Evolutionary conservation across 2,797 vertebrate genomes (phyloP).

Genomic region (Erithacus rubecula): DNA sequence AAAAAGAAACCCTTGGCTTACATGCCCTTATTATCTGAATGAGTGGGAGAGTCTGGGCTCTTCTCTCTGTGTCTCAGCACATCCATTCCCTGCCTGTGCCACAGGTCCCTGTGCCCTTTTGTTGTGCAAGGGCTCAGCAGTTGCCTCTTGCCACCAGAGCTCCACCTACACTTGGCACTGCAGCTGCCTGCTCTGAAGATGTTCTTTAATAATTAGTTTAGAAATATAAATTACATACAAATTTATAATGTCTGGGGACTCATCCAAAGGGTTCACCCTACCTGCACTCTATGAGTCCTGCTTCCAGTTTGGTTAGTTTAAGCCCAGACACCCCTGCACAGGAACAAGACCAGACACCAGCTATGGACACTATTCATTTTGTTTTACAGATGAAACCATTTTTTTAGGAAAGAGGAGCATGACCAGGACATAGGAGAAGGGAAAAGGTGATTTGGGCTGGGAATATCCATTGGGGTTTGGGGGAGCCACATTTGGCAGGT

Average conservation of each 20-base stretch:
- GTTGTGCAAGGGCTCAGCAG: not conserved
- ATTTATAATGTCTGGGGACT: not conserved
- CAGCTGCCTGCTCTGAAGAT: not conserved
- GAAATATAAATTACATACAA: not conserved
- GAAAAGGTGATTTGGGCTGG: not conserved
- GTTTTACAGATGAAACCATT: not conserved
- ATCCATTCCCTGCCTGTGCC: not conserved
- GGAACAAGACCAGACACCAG: not conserved
- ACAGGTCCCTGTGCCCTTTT: not conserved
- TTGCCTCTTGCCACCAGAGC: not conserved
- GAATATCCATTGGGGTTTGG: not conserved
- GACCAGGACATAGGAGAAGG: not conserved
- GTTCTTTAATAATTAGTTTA: not conserved
- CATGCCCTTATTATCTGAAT: not conserved
- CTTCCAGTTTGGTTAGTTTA: not conserved
- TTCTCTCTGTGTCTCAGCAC: rapidly evolving
- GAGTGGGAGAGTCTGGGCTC: not conserved
- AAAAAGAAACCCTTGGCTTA: not conserved
- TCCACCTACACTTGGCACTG: not conserved
- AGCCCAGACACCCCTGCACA: not conserved
- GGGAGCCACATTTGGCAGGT: not conserved
- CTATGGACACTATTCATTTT: not conserved
- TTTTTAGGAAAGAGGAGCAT: not conserved
- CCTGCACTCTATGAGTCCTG: not conserved
- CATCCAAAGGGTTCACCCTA: not conserved